Conservation (phyloP, 1,140 invertebrate genomes). For the Drosophila sturtevanti region DNA sequence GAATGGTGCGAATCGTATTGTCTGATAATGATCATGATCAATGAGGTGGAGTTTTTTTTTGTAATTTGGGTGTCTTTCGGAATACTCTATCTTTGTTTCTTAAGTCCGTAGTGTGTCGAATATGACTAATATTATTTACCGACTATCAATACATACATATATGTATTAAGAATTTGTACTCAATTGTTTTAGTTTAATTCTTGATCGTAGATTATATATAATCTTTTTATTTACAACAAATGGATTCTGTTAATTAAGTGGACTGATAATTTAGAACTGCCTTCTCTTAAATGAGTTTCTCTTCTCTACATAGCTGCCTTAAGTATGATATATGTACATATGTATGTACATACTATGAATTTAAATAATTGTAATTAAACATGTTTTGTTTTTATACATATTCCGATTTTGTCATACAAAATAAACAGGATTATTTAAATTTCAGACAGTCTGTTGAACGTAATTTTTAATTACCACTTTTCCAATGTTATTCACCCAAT, state of each 20-base stretch:
- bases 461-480: background rate
- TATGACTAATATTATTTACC: no score
- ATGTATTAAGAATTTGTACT: no score
- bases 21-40: slow-evolving; percentile 16
- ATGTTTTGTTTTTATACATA: background rate
- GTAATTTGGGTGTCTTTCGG: background rate
- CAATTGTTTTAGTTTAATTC: no score
- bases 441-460: background rate
- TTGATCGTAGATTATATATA: no score
- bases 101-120: no score
- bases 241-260: no score
- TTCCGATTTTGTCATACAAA: background rate
- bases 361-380: no score
- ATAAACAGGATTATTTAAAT: no score
- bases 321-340: background rate
- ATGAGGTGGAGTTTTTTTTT: background rate
- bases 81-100: background rate
- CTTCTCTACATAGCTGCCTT: background rate
- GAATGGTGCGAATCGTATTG: slow-evolving; percentile 39
- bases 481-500: no score
- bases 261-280: no score
- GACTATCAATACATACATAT: no score
- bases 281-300: background rate
- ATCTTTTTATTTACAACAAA: no score
- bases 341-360: background rate